Evolutionary conservation across 1,140 invertebrate genomes (phyloP).

Genomic region (Calosoma granatense): DNA sequence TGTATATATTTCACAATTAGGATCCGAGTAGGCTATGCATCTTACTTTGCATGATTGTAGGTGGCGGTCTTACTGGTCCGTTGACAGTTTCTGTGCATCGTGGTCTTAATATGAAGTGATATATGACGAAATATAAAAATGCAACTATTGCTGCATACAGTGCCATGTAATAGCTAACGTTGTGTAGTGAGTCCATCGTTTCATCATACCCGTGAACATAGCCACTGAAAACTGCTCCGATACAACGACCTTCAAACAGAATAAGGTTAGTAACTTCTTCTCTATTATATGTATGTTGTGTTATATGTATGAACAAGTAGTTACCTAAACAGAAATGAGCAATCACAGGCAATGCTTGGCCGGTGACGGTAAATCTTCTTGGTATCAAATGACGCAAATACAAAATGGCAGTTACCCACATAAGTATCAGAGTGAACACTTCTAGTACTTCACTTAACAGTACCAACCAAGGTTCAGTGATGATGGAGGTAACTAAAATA

Average conservation of each 20-base stretch:
- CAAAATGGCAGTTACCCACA: constrained; percentile 73
- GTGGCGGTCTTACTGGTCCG: constrained; percentile 40
- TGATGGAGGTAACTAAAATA: constrained; percentile 24
- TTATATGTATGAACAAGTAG: background rate
- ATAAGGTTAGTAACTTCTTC: too few species aligned
- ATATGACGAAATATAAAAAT: constrained; percentile 53
- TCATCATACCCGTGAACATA: background rate
- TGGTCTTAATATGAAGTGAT: constrained; percentile 59
- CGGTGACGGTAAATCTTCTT: constrained; percentile 65
- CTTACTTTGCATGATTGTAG: constrained; percentile 38
- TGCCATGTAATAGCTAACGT: constrained; percentile 43
- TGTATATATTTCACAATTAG: constrained; percentile 9
- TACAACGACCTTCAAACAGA: constrained; percentile 44
- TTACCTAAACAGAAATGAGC: constrained; percentile 72
- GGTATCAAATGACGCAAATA: constrained; percentile 74
- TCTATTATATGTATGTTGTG: background rate
- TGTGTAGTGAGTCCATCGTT: constrained; percentile 23
- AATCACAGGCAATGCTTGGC: constrained; percentile 70
- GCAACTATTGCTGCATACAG: constrained; percentile 49
- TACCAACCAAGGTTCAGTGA: constrained; percentile 52
- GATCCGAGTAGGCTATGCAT: constrained; percentile 6
- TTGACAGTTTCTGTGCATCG: constrained; percentile 52
- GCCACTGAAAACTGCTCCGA: constrained; percentile 44
- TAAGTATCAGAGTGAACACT: constrained; percentile 68
- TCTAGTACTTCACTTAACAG: constrained; percentile 65